Conservation (phyloP, 2,888 invertebrate genomes). For the Chloromyia formosa region DNA sequence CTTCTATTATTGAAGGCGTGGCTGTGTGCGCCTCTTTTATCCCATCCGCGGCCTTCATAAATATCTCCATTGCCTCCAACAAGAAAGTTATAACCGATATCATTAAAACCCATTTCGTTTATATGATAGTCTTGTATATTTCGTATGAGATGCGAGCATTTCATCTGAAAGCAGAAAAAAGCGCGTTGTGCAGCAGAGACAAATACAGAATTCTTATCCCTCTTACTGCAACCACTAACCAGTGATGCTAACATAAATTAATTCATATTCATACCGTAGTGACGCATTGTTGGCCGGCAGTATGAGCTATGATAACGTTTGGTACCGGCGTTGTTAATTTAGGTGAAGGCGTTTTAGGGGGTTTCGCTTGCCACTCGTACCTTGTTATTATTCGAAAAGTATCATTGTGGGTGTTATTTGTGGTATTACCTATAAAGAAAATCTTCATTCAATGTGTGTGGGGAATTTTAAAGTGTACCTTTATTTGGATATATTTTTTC, state of each 20-base stretch:
- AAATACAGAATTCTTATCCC: not conserved
- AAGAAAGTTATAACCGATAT: constrained; percentile 81
- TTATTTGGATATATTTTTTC: no score
- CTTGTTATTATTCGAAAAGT: constrained; percentile 65
- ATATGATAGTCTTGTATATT: constrained; percentile 72
- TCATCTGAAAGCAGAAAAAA: not conserved
- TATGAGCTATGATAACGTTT: constrained; percentile 68
- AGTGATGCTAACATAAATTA: not conserved
- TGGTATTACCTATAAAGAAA: no score
- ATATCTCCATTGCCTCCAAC: constrained; percentile 80
- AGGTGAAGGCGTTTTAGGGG: constrained; percentile 60
- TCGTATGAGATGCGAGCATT: constrained; percentile 62
- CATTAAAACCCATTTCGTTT: constrained; percentile 70
- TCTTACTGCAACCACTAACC: not conserved
- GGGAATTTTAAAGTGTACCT: no score
- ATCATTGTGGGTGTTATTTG: not conserved
- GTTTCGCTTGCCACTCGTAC: constrained; percentile 71
- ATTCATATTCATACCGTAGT: not conserved
- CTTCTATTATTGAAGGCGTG: constrained; percentile 71
- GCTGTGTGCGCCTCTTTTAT: constrained; percentile 75
- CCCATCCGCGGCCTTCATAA: constrained; percentile 81
- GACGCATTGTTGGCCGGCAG: not conserved
- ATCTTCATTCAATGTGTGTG: no score
- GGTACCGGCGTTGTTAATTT: constrained; percentile 64
- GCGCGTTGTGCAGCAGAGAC: no score